Evolutionary conservation across 2,113 vertebrate genomes (phyloP).

Genomic region (Semicossyphus pulcher): DNA sequence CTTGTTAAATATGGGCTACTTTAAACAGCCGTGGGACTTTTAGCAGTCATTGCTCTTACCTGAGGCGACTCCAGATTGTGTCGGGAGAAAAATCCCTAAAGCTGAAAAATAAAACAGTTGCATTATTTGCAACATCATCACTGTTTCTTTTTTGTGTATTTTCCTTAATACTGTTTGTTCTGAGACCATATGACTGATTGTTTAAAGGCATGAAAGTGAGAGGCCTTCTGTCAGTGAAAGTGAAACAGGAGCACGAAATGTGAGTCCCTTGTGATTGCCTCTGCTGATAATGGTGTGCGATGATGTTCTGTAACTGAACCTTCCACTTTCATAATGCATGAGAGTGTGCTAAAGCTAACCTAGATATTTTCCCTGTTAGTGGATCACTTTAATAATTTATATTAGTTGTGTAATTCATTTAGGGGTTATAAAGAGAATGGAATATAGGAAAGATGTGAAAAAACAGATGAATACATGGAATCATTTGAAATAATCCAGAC

Average conservation of each 20-base stretch:
- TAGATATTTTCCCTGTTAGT: conserved; percentile 39
- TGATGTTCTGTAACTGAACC: conserved; percentile 66
- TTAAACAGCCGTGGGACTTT: background rate
- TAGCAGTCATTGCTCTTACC: conserved; percentile 64
- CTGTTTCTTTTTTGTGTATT: background rate
- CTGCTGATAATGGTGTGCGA: conserved; percentile 48
- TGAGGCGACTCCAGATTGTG: conserved; percentile 49
- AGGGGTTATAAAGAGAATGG: conserved; percentile 5
- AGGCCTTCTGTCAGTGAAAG: conserved; percentile 73
- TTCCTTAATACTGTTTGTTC: conserved; percentile 17
- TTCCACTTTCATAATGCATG: conserved; percentile 73
- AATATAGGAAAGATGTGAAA: background rate
- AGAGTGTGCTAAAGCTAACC: conserved; percentile 49
- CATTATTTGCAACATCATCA: conserved; percentile 55
- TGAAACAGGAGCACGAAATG: conserved; percentile 79
- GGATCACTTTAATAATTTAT: conserved; percentile 59
- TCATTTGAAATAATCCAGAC: background rate
- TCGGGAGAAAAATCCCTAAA: conserved; percentile 49
- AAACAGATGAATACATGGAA: conserved; percentile 12
- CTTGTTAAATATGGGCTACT: background rate
- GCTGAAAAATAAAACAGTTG: conserved; percentile 45
- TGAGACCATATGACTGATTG: conserved; percentile 34
- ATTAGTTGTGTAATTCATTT: conserved; percentile 20
- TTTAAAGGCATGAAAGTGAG: conserved; percentile 70
- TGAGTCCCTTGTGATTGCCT: conserved; percentile 59